phyloP scores from a whole-genome alignment of 2,113 vertebrate species.

The Dasyornis broadbenti region DNA sequence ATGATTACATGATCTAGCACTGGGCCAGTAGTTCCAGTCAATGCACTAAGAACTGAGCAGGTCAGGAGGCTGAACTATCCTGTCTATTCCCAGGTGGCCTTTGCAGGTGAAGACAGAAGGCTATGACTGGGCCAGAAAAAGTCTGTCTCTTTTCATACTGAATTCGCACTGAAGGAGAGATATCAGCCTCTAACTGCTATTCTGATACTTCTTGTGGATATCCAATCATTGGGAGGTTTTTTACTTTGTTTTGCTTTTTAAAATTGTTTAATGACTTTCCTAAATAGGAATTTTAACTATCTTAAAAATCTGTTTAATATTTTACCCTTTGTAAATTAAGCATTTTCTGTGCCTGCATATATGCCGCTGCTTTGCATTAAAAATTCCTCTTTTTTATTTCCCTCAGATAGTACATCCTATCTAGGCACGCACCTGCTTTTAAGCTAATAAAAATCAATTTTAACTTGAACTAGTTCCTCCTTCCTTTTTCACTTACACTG shows the following conservation, averaged over 20 bases:
- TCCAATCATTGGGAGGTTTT: rapidly evolving
- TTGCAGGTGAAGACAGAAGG: not conserved
- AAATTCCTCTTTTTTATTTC: not conserved
- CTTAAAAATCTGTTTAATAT: not conserved
- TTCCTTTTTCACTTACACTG: not conserved
- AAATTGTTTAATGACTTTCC: not conserved
- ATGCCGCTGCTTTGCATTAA: not conserved
- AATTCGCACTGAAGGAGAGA: not conserved
- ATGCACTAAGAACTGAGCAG: not conserved
- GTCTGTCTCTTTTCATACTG: not conserved
- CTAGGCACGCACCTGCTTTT: not conserved
- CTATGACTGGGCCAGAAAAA: rapidly evolving
- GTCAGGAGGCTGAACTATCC: not conserved
- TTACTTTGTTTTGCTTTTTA: not conserved
- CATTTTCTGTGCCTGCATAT: not conserved
- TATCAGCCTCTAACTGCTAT: not conserved
- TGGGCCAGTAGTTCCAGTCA: not conserved
- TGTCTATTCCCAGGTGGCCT: not conserved
- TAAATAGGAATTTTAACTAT: not conserved
- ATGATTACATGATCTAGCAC: not conserved
- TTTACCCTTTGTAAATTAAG: not conserved
- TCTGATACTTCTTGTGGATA: not conserved
- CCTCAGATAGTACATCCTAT: not conserved
- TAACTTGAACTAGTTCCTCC: not conserved
- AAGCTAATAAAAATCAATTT: not conserved